Base-by-base conservation (phyloP, 2,888 invertebrate species). In the Ophion slaviceki region DNA sequence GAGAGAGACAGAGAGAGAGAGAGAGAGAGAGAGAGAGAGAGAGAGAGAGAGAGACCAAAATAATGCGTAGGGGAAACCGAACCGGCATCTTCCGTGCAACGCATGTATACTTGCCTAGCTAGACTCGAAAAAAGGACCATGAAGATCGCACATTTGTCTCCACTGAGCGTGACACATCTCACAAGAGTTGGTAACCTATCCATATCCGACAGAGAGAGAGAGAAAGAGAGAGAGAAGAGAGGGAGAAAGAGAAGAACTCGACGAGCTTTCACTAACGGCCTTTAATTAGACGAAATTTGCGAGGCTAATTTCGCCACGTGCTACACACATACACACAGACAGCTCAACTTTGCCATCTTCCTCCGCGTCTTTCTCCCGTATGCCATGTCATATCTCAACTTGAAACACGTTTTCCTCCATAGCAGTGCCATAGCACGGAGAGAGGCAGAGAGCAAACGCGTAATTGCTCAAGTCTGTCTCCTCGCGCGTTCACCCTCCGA, bases 251-350 rank as follows among this genome's bases (percentile, higher is more conserved):
- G 61, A 62, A 78, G 67, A 67, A 59, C 74, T 78, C 81, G 74
- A 28, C 71, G 70, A 47, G 82, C 71, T 85, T 76, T 85, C 85
- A 72, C 85, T 80, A 85, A 85, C 85, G 85, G 85, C 85, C 85
- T 85, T 85, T 85, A 85, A 85, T 85, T 85, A 82, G 90, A 88
- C 90, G 87, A 91, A 92, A 92, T 92, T 92, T 89, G 88, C 88
- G 76, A 88, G 86, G 89, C 89, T 92, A 91, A 92, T 92, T 91
- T 88, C 85, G 88, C 86, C 86, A 76, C 84, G 84, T 84, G 86
- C 72, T 74, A 20, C 62, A 72, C 70, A 76, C 82, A 24, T 24
- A 32, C 32, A 32, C 32, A 8, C 45, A 45, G 45, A 79, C 61
- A 45, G 62, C 84, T 84, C 67, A 66, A 32, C 32, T 32, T 32